Conservation (phyloP, 2,797 vertebrate genomes). For the Delichon dasypus region DNA sequence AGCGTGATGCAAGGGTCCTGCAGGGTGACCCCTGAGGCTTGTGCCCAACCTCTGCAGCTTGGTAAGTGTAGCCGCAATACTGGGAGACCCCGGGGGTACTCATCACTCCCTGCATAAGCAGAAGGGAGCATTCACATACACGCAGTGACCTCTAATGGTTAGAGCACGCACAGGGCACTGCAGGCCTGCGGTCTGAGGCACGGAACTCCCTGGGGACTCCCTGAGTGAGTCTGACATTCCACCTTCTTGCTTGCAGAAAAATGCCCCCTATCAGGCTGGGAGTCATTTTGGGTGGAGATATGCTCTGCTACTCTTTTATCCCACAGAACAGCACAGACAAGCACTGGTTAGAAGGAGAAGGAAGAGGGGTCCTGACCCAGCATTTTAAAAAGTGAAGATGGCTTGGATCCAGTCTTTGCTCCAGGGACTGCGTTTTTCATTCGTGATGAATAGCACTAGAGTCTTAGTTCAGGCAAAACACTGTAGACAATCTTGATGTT, state of each 20-base stretch:
- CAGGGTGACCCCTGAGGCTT: not conserved
- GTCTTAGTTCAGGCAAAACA: conserved; percentile 45
- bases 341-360: not conserved
- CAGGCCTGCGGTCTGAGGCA: fast-evolving
- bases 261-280: not conserved
- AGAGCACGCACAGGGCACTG: not conserved
- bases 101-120: not conserved
- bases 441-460: not conserved
- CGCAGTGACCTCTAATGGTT: conserved; percentile 14
- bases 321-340: not conserved
- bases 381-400: not conserved
- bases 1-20: fast-evolving
- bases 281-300: not conserved
- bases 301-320: not conserved
- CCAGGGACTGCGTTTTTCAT: not conserved
- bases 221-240: not conserved
- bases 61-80: fast-evolving
- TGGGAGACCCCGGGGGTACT: not conserved
- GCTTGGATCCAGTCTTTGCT: not conserved
- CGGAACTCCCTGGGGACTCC: not conserved
- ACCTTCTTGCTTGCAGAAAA: not conserved
- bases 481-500: conserved; percentile 19
- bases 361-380: conserved; percentile 6
- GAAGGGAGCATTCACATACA: not conserved
- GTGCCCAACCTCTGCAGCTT: not conserved